Conservation (phyloP, 2,113 vertebrate species). For the Calidris pugnax region DNA sequence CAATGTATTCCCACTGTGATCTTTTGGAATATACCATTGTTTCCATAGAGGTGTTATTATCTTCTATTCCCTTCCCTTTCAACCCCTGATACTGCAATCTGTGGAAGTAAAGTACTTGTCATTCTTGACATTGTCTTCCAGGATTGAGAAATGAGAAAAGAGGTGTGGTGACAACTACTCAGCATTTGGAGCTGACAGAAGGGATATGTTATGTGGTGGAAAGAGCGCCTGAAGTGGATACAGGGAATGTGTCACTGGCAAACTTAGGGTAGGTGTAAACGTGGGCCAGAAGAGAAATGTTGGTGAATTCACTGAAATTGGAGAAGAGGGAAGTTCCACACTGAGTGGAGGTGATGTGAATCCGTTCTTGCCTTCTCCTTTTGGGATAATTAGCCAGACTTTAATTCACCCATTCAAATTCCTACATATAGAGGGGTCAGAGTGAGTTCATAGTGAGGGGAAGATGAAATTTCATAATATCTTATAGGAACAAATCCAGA, state of each 20-base stretch:
- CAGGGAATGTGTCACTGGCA: background rate
- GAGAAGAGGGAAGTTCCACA: background rate
- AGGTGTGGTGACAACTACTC: accelerated
- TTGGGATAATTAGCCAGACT: background rate
- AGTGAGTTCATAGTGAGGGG: background rate
- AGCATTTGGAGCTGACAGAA: background rate
- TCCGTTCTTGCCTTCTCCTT: background rate
- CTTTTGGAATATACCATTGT: background rate
- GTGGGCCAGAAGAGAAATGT: background rate
- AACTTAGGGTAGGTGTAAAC: background rate
- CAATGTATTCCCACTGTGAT: background rate
- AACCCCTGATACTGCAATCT: background rate
- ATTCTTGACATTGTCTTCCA: background rate
- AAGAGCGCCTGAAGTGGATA: background rate
- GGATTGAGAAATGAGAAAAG: background rate
- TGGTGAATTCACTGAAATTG: background rate
- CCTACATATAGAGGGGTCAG: background rate
- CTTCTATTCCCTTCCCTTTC: background rate
- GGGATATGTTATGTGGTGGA: background rate
- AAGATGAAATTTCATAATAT: background rate
- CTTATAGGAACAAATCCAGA: background rate
- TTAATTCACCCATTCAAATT: background rate
- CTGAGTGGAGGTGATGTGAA: background rate
- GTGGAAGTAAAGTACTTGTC: background rate
- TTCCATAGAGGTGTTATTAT: background rate